Evolutionary conservation across 2,113 vertebrate species (phyloP).

Genomic region (Serilophus lunatus): DNA sequence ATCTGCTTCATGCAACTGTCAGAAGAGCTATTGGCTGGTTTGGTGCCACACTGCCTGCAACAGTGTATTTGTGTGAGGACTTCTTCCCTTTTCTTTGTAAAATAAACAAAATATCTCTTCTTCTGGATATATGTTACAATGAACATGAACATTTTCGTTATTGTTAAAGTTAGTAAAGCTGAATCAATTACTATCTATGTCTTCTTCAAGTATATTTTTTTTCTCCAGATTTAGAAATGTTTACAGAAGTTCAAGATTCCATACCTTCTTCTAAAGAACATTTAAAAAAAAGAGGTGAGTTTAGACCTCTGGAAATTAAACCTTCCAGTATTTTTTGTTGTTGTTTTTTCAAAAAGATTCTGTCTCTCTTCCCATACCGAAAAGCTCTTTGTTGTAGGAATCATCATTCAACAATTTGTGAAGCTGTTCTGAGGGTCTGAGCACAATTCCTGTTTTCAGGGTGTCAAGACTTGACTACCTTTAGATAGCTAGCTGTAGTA

Average conservation of each 20-base stretch:
- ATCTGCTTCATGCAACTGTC: neutral
- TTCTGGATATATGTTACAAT: neutral
- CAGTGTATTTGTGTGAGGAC: neutral
- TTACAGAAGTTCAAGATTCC: neutral
- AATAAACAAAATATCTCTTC: neutral
- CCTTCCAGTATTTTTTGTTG: neutral
- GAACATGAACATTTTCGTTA: neutral
- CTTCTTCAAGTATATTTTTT: neutral
- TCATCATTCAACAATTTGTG: neutral
- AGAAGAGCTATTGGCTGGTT: neutral
- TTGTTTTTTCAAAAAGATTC: neutral
- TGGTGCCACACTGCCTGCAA: neutral
- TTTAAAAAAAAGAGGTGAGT: constrained; percentile 56
- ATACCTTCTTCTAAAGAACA: neutral
- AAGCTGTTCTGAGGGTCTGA: neutral
- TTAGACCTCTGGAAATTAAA: neutral
- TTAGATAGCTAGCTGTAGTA: neutral
- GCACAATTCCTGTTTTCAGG: neutral
- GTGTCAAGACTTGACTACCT: neutral
- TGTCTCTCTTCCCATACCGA: neutral
- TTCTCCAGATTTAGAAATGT: constrained; percentile 15
- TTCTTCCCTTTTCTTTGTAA: neutral
- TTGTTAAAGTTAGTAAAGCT: neutral
- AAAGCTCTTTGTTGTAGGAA: neutral
- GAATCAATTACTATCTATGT: neutral